phyloP scores from a whole-genome alignment of 2,888 invertebrate genomes.

The Leptothorax acervorum region DNA sequence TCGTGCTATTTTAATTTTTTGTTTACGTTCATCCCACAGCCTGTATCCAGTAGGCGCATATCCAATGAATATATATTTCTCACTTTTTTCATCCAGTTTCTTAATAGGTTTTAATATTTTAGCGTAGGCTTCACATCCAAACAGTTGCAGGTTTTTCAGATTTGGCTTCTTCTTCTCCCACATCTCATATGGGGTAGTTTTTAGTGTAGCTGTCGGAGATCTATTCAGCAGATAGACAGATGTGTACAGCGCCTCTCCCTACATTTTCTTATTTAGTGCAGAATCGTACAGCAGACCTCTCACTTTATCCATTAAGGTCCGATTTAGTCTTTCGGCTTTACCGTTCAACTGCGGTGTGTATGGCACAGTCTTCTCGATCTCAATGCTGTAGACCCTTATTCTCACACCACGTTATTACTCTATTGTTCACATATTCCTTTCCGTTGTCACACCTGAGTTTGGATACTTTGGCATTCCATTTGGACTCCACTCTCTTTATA shows the following conservation, averaged over 20 bases:
- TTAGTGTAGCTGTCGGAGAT: conserved; percentile 65
- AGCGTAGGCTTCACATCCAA: conserved; percentile 75
- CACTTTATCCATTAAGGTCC: conserved; percentile 38
- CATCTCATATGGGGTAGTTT: conserved; percentile 74
- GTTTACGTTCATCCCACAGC: conserved; percentile 65
- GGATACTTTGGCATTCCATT: background rate
- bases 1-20: conserved; percentile 59
- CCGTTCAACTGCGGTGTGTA: conserved; percentile 57
- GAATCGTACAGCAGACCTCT: conserved; percentile 73
- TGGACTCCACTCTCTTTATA: conserved; percentile 28
- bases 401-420: conserved; percentile 9
- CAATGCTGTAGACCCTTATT: conserved; percentile 27
- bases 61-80: conserved; percentile 72
- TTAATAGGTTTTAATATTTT: conserved; percentile 70
- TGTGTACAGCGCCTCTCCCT: conserved; percentile 66
- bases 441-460: conserved; percentile 55
- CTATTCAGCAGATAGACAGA: conserved; percentile 63
- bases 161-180: conserved; percentile 76
- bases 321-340: conserved; percentile 48
- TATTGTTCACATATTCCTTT: conserved; percentile 33
- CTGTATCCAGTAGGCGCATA: conserved; percentile 70
- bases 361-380: conserved; percentile 29
- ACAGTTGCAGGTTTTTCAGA: conserved; percentile 68
- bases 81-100: conserved; percentile 75
- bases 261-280: conserved; percentile 70